phyloP scores from a whole-genome alignment of 2,113 vertebrate species.

The Gallinago undulata region DNA sequence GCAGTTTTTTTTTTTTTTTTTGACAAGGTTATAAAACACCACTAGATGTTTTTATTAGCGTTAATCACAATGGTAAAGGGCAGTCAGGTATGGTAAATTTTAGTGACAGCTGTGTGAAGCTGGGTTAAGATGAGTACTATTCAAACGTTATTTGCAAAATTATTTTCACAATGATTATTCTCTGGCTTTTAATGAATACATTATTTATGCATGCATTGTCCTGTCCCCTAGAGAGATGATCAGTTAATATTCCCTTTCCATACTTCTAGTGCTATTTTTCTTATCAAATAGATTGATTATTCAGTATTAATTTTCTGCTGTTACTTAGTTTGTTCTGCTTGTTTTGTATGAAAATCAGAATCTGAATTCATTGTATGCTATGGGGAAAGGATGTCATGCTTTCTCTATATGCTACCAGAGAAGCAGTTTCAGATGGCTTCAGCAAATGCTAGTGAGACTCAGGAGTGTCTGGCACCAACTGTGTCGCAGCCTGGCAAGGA shows the following conservation, averaged over 20 bases:
- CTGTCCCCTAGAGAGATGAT: background rate
- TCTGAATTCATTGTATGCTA: background rate
- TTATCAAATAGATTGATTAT: background rate
- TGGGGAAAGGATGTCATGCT: background rate
- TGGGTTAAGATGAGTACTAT: background rate
- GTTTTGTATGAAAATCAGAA: background rate
- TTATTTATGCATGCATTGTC: background rate
- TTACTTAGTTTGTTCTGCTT: background rate
- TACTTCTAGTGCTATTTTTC: background rate
- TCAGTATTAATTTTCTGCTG: background rate
- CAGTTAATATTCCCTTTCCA: background rate
- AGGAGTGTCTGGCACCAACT: fast-evolving
- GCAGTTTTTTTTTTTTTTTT: background rate
- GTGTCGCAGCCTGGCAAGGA: background rate
- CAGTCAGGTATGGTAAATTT: constrained; percentile 29
- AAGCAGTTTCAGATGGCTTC: background rate
- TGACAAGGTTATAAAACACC: background rate
- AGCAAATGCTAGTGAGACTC: background rate
- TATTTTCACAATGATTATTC: background rate
- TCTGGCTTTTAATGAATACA: background rate
- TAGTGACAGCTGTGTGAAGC: background rate
- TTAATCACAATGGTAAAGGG: background rate
- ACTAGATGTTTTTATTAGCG: background rate
- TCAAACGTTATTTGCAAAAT: background rate
- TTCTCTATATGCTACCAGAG: fast-evolving